A percentile compares a stretch with the other conserved stretches of the same genome.
Evolutionary conservation across 2,888 invertebrate species (phyloP).

Genomic region (Pyrrhia umbra): DNA sequence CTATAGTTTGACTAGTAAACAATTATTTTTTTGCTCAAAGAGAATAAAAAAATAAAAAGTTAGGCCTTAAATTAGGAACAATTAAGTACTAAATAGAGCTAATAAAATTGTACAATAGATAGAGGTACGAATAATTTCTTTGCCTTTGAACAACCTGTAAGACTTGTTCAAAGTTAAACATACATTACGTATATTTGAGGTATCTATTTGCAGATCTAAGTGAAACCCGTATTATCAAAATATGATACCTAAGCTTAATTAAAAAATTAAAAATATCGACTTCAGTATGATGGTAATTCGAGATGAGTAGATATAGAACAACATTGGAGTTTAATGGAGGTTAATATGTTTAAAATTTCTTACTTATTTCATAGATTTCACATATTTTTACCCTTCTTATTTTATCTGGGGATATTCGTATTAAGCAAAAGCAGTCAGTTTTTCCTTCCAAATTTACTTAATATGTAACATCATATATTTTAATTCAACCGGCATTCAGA

Average conservation of each 20-base stretch:
- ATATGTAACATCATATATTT: no score
- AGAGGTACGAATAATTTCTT: slow-evolving; percentile 19
- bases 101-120: slow-evolving; percentile 22
- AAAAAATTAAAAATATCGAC: no score
- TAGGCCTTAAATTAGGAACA: slow-evolving; percentile 63
- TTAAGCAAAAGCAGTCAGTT: no score
- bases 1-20: slow-evolving; percentile 48
- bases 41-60: slow-evolving; percentile 27
- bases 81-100: slow-evolving; percentile 29
- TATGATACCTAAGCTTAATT: neutral
- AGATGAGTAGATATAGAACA: no score
- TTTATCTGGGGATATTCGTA: no score
- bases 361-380: no score
- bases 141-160: slow-evolving; percentile 16
- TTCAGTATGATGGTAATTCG: neutral
- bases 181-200: neutral
- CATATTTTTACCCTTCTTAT: no score
- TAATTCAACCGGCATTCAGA: no score
- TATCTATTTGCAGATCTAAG: neutral
- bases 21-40: slow-evolving; percentile 1
- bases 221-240: neutral
- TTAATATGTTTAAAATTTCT: no score
- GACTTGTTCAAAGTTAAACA: neutral
- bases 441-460: no score
- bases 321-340: no score